Evolutionary conservation across 2,888 invertebrate species (phyloP).

Genomic region (Micropterix aruncella): DNA sequence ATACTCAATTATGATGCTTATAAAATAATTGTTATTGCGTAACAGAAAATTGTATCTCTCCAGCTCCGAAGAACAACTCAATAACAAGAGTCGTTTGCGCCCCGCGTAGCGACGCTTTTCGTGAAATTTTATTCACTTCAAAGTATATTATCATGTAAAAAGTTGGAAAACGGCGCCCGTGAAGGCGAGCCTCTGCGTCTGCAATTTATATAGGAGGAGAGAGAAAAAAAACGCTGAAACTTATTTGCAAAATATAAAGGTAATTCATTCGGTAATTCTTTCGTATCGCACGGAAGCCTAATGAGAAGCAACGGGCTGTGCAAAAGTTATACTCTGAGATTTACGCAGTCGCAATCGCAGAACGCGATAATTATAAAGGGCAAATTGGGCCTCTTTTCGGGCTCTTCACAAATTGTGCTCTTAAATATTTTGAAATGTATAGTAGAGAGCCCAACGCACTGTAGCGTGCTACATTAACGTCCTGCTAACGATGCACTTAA

Average conservation of each 20-base stretch:
- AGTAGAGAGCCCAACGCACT: too few relatives aligned
- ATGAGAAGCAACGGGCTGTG: neutral
- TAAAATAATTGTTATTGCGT: neutral
- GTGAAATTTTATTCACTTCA: neutral
- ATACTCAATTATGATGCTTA: too few relatives aligned
- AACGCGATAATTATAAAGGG: too few relatives aligned
- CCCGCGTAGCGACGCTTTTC: neutral
- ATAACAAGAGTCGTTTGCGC: neutral
- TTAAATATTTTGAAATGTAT: too few relatives aligned
- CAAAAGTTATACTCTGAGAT: neutral
- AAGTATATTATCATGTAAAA: neutral
- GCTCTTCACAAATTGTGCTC: too few relatives aligned
- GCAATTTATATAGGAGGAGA: neutral
- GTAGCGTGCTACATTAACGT: too few relatives aligned
- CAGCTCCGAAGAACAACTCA: neutral
- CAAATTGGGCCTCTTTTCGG: too few relatives aligned
- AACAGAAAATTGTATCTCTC: neutral
- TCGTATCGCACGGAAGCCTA: neutral
- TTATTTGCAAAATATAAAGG: neutral
- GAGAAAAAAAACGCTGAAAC: neutral
- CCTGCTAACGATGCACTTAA: too few relatives aligned
- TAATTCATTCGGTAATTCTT: neutral
- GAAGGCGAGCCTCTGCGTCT: neutral
- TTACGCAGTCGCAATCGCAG: neutral
- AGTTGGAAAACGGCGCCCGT: neutral